These are phyloP conservation scores for Orussus abietinus DNA, from an alignment of 1,140 invertebrate species.

Conservation along the genomic window DNA sequence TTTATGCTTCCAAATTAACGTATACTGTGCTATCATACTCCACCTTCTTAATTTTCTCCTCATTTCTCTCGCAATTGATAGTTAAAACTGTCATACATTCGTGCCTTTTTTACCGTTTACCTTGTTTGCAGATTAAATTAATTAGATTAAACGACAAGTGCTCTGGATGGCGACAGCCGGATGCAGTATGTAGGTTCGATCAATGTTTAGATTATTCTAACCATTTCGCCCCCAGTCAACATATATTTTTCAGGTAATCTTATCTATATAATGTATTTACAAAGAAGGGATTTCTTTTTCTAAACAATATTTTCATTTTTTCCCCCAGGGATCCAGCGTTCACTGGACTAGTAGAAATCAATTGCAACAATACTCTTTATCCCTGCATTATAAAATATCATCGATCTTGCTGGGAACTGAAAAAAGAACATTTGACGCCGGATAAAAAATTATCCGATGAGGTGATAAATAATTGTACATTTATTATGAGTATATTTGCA, in stretches of 20 bases:
- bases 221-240: constrained; percentile 17
- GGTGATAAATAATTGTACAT: constrained; percentile 15
- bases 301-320: constrained; percentile 10
- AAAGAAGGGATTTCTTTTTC: background rate
- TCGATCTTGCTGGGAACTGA: constrained; percentile 28
- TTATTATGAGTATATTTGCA: too few relatives aligned
- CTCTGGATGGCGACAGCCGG: constrained; percentile 27
- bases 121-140: constrained; percentile 9
- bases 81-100: background rate
- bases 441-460: constrained; percentile 22
- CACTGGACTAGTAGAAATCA: constrained; percentile 32
- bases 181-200: constrained; percentile 29
- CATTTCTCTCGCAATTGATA: background rate
- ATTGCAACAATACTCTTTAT: constrained; percentile 26
- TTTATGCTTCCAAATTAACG: too few relatives aligned
- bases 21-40: constrained; percentile 1
- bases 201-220: constrained; percentile 26
- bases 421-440: constrained; percentile 21
- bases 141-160: constrained; percentile 24
- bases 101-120: constrained; percentile 5
- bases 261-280: constrained; percentile 4
- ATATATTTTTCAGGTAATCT: constrained; percentile 32
- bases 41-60: constrained; percentile 3
- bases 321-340: constrained; percentile 33
- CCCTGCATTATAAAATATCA: constrained; percentile 31